Percentiles rank a stretch among this genome's conserved stretches.
phyloP scores from a whole-genome alignment of 2,888 invertebrate species.

The Endotricha flammealis region DNA sequence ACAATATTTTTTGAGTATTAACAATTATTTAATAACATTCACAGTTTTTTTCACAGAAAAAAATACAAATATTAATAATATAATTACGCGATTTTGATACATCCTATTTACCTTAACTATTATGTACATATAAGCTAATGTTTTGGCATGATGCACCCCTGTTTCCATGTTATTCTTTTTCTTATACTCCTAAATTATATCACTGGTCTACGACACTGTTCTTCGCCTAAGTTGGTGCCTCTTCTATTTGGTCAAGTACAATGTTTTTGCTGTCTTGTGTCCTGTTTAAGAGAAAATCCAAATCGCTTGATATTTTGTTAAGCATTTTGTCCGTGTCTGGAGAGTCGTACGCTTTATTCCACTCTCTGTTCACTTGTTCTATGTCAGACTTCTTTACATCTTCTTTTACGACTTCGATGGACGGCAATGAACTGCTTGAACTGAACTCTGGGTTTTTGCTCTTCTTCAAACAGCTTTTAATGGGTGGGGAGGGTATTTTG shows the following conservation, averaged over 20 bases:
- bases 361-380: conserved; percentile 57
- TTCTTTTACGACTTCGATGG: conserved; percentile 47
- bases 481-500: conserved; percentile 53
- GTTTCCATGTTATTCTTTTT: conserved; percentile 46
- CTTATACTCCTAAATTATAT: conserved; percentile 22
- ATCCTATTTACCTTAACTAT: conserved; percentile 25
- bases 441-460: conserved; percentile 40
- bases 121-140: conserved; percentile 27
- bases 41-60: conserved; percentile 2
- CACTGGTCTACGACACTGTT: conserved; percentile 11
- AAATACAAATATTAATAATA: conserved; percentile 18
- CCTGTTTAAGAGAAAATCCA: conserved; percentile 88
- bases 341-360: conserved; percentile 57
- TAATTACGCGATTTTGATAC: conserved; percentile 21
- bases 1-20: too few relatives aligned
- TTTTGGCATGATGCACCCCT: conserved; percentile 52
- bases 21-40: too few relatives aligned
- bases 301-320: conserved; percentile 88
- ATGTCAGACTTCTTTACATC: conserved; percentile 50
- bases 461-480: conserved; percentile 70
- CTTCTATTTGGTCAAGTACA: conserved; percentile 51
- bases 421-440: conserved; percentile 57
- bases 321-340: conserved; percentile 81
- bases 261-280: conserved; percentile 54
- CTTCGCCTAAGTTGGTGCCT: conserved; percentile 55